Evolutionary conservation across 2,888 invertebrate species (phyloP), one percentile per base, ranked within the genome.

Genomic region (Reticulitermes lucifugus): DNA sequence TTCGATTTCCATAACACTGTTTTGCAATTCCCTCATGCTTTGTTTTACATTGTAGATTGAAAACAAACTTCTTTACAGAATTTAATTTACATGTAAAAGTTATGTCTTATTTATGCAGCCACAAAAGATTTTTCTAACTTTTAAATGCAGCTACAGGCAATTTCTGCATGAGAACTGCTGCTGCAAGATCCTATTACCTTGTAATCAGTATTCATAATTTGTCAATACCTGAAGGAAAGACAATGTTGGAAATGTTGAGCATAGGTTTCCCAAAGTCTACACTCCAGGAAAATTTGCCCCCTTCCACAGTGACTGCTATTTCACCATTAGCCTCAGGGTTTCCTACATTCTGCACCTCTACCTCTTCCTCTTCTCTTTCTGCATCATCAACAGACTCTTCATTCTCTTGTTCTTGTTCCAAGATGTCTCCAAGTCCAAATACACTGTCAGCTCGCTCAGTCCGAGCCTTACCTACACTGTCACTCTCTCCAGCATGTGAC

Each of bases 211-310:
- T 65, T 65, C 65, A n/a, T 65, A 65, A n/a, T 65, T 25, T 25
- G 10, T 65, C n/a, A 6, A 1, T 88, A 91, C 92, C 91, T 88
- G 90, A 91, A 25, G 92, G 92, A 86, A 93, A 91, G 88, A 89
- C 92, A 90, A 89, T 92, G 88, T 81, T 81, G 25, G 60, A 81
- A 59, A 71, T 71, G 46, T 6, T 70, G 21, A 84, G 84, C 9
- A n/a, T n/a, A 55, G 80, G 55, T 59, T 81, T 84, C 21, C 25
- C 77, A 75, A 3, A 29, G 22, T 88, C 89, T 0, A 86, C 86
- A 70, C 92, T 92, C 93, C 93, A 93, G 21, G 92, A 91, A 88
- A 93, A 93, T 21, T 90, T 90, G 1, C 90, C 89, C 35, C 87
- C 87, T 43, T 89, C 88, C 18, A 87, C 88, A 4, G 88, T 86